phyloP scores from a whole-genome alignment of 2,797 vertebrate species.

The Sebastes alutus region DNA sequence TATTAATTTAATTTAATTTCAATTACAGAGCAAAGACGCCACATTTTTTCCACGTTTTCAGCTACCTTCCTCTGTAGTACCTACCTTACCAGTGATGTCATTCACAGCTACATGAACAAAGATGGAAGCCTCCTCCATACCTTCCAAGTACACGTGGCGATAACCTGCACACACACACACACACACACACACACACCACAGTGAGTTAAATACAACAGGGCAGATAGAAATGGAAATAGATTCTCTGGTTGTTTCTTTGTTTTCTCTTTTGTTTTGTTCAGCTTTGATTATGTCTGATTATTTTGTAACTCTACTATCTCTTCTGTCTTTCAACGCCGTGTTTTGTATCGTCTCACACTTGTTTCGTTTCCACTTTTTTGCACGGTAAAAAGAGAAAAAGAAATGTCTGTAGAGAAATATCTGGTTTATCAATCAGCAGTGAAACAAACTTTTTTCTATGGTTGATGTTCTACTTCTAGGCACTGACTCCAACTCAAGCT shows the following conservation, averaged over 20 bases:
- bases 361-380: neutral
- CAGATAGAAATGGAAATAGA: neutral
- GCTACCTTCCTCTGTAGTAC: constrained; percentile 57
- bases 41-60: neutral
- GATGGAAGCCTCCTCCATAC: constrained; percentile 97
- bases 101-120: constrained; percentile 96
- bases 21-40: neutral
- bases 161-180: constrained; percentile 84
- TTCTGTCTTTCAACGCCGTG: neutral
- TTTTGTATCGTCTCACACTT: neutral
- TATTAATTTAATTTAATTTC: neutral
- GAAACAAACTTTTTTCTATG: neutral
- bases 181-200: neutral
- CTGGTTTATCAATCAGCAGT: neutral
- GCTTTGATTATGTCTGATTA: neutral
- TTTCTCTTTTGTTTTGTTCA: neutral
- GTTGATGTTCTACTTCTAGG: neutral
- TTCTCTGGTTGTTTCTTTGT: neutral
- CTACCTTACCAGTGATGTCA: constrained; percentile 98
- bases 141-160: constrained; percentile 97
- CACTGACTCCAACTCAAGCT: neutral
- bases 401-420: neutral
- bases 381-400: neutral
- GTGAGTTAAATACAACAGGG: neutral
- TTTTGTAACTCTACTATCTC: neutral